A percentile compares a stretch with the other conserved stretches of the same genome.
Evolutionary conservation across 2,888 invertebrate genomes (phyloP).

Genomic region (Ophion obscuratus): DNA sequence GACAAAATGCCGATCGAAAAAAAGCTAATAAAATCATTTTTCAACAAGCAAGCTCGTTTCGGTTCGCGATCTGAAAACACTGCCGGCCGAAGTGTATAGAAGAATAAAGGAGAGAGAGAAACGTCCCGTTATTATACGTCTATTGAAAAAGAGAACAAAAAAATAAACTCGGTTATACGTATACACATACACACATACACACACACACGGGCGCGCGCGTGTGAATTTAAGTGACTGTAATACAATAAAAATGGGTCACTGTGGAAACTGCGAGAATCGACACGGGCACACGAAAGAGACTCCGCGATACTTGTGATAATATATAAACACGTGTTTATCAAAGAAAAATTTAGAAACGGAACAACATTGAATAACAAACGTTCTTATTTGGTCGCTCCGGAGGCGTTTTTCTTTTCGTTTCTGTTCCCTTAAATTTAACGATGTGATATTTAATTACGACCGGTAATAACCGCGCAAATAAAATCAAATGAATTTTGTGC

Average conservation of each 20-base stretch:
- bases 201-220: no score
- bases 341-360: constrained; percentile 6
- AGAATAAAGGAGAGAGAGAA: background rate
- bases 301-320: constrained; percentile 32
- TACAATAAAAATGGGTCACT: background rate
- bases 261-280: constrained; percentile 1
- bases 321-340: constrained; percentile 22
- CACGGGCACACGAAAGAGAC: background rate
- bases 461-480: constrained; percentile 31
- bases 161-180: background rate
- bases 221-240: constrained; percentile 3
- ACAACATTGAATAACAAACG: background rate
- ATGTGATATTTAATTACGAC: constrained; percentile 1
- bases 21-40: constrained; percentile 8
- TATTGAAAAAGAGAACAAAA: background rate
- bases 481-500: constrained; percentile 46
- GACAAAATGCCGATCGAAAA: background rate
- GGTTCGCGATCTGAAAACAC: constrained; percentile 58
- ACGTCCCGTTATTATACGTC: constrained; percentile 8
- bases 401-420: background rate
- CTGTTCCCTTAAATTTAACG: no score
- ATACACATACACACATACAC: no score
- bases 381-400: constrained; percentile 44
- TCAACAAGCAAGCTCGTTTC: constrained; percentile 30
- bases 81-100: constrained; percentile 55